Percentiles rank a stretch among this genome's conserved stretches.
phyloP scores from a whole-genome alignment of 2,797 vertebrate species.

The Peromyscus nudipes region DNA sequence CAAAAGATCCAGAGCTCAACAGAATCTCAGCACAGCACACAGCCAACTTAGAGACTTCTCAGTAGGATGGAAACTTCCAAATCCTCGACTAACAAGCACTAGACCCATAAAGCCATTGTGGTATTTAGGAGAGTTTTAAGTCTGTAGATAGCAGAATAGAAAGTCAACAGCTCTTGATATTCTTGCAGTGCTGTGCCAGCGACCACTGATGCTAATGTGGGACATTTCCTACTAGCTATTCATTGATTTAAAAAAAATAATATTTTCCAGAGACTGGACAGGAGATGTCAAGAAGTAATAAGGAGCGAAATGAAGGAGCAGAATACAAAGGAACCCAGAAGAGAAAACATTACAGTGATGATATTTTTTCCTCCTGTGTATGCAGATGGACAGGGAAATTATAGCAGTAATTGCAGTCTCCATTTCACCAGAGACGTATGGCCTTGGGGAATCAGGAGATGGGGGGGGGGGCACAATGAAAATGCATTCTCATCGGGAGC shows the following conservation, averaged over 20 bases:
- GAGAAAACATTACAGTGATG: slow-evolving; percentile 71
- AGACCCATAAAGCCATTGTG: slow-evolving; percentile 22
- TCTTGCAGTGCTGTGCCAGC: slow-evolving; percentile 48
- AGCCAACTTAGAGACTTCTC: slow-evolving; percentile 2
- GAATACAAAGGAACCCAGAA: slow-evolving; percentile 70
- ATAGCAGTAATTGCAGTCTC: slow-evolving; percentile 74
- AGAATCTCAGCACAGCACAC: slow-evolving; percentile 11
- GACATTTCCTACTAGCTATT: slow-evolving; percentile 78
- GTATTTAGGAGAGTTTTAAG: slow-evolving; percentile 39
- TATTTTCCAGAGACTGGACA: slow-evolving; percentile 65
- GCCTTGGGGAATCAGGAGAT: slow-evolving; percentile 69
- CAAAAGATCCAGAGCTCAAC: slow-evolving; percentile 54
- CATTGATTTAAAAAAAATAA: slow-evolving; percentile 65
- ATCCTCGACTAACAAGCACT: neutral
- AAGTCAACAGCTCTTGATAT: slow-evolving; percentile 57
- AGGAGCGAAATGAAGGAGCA: slow-evolving; percentile 76
- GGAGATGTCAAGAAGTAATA: slow-evolving; percentile 80
- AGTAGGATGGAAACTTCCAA: neutral
- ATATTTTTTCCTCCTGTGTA: slow-evolving; percentile 41
- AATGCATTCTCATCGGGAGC: slow-evolving; percentile 53
- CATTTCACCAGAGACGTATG: slow-evolving; percentile 72
- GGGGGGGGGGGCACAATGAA: neutral
- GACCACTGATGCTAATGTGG: slow-evolving; percentile 53
- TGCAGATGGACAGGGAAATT: slow-evolving; percentile 81
- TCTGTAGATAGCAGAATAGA: slow-evolving; percentile 11